Base-by-base conservation (phyloP, 1,140 invertebrate species). In the Anadara kagoshimensis region DNA sequence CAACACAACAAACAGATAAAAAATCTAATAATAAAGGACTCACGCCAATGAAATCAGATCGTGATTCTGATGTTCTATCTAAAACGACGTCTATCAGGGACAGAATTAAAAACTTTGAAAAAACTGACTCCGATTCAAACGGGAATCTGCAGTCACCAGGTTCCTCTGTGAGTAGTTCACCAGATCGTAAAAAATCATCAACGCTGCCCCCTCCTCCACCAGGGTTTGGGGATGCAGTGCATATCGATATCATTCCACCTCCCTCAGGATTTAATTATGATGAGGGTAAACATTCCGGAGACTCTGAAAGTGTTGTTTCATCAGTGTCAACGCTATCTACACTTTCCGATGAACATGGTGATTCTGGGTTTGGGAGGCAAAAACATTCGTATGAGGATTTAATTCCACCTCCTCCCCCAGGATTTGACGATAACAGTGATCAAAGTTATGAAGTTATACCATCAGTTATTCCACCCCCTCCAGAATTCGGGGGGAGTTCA, bases 211-310 rank as follows among this genome's bases (percentile, higher is more conserved):
- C 83, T 18, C 82, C 83, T 18, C 82, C 85, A 43, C 66, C 82
- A 43, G 83, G 72, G 43, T 85, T 85, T 76, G 73, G 75, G 26
- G 84, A 86, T 74, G 44, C 62, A 45, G 75, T 85, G 22, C 70
- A 83, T 49, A 58, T 86, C 26, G 84, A 86, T 56, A 85, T 86
- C 43, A 83, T 85, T 68, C 83, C 84, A 26, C 85, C 85, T 14
- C 84, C 85, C 14, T 61, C 78, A 24, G 75, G 77, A 26, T 87
- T 85, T 68, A 73, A 56, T 58, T 36, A 36, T 36, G 69, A 76
- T 57, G 57, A 76, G 44, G 56, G 66, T 16, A 69, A 45, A 73
- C 58, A 65, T 29, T 56, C 66, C 12, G 64, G 58, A 29, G 70
- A 86, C 80, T 78, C 76, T 80, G 62, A 64, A 64, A 64, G 62